Percentiles rank a stretch among this genome's conserved stretches.
phyloP scores from a whole-genome alignment of 1,140 invertebrate species.

The Apocrypta bakeri region DNA sequence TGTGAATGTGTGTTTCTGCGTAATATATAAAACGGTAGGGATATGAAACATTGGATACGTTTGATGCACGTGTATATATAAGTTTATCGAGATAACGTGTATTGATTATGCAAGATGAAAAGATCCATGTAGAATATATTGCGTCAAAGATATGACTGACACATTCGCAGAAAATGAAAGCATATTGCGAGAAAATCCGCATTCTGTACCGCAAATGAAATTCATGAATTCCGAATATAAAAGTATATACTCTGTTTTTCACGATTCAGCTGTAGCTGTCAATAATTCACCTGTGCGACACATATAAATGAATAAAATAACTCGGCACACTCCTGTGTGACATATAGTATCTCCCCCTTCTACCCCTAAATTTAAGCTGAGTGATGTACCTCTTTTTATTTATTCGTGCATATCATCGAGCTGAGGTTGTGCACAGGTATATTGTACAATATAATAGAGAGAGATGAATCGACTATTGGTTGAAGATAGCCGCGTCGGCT shows the following conservation, averaged over 20 bases:
- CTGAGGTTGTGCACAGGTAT: neutral
- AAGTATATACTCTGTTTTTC: slow-evolving; percentile 3
- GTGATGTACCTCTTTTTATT: too few relatives aligned
- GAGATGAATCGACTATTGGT: slow-evolving; percentile 16
- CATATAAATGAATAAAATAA: neutral
- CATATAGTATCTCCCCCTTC: too few relatives aligned
- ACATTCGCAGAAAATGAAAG: slow-evolving; percentile 27
- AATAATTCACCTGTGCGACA: slow-evolving; percentile 8
- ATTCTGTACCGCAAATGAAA: slow-evolving; percentile 14
- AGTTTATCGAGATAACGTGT: neutral
- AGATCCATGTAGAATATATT: too few relatives aligned
- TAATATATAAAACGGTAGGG: too few relatives aligned
- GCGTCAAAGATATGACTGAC: too few relatives aligned
- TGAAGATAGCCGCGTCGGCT: slow-evolving; percentile 19
- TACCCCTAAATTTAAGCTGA: too few relatives aligned
- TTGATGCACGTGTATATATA: neutral
- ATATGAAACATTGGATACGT: too few relatives aligned
- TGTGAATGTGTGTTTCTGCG: too few relatives aligned
- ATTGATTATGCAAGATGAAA: slow-evolving; percentile 35
- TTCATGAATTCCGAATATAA: slow-evolving; percentile 14
- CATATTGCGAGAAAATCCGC: slow-evolving; percentile 6
- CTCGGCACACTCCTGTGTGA: too few relatives aligned
- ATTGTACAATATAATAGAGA: neutral
- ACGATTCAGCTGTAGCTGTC: neutral
- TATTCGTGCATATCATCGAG: neutral